phyloP scores from a whole-genome alignment of 2,888 invertebrate genomes.

The Drosophila affinis region DNA sequence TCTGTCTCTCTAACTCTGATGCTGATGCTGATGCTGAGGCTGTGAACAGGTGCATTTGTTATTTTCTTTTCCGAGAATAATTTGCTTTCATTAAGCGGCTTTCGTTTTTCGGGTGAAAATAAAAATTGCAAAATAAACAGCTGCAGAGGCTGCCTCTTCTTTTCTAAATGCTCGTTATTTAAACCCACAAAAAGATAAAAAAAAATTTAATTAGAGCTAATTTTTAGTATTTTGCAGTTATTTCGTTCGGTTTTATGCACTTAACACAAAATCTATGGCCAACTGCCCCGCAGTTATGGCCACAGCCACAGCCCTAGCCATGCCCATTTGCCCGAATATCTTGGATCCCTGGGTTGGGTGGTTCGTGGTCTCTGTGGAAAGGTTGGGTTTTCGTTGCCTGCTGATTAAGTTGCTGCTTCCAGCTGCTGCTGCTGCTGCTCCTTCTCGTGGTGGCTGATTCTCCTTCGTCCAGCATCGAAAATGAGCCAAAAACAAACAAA shows the following conservation, averaged over 20 bases:
- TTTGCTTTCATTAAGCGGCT: constrained; percentile 38
- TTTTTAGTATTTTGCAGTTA: constrained; percentile 19
- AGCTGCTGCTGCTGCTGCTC: constrained; percentile 14
- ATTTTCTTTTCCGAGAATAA: constrained; percentile 50
- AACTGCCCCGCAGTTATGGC: constrained; percentile 30
- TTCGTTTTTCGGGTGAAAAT: constrained; percentile 66
- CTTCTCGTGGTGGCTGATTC: neutral
- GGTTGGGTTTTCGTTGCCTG: constrained; percentile 47
- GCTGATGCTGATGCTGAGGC: neutral
- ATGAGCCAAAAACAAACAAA: constrained; percentile 56
- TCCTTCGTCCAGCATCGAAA: constrained; percentile 32
- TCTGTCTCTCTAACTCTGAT: neutral
- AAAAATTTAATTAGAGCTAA: constrained; percentile 59
- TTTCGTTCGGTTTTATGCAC: constrained; percentile 18
- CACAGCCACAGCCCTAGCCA: constrained; percentile 14
- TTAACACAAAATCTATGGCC: constrained; percentile 46
- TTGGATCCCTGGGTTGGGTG: constrained; percentile 28
- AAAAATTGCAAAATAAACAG: constrained; percentile 57
- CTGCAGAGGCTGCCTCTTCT: constrained; percentile 64
- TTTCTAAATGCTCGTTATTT: constrained; percentile 38
- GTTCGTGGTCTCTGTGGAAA: constrained; percentile 53
- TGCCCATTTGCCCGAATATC: constrained; percentile 2
- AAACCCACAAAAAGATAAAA: constrained; percentile 32
- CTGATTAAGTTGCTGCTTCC: constrained; percentile 72
- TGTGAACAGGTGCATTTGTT: constrained; percentile 64